Evolutionary conservation across 2,797 vertebrate genomes (phyloP).

Genomic region (Microchirus variegatus): DNA sequence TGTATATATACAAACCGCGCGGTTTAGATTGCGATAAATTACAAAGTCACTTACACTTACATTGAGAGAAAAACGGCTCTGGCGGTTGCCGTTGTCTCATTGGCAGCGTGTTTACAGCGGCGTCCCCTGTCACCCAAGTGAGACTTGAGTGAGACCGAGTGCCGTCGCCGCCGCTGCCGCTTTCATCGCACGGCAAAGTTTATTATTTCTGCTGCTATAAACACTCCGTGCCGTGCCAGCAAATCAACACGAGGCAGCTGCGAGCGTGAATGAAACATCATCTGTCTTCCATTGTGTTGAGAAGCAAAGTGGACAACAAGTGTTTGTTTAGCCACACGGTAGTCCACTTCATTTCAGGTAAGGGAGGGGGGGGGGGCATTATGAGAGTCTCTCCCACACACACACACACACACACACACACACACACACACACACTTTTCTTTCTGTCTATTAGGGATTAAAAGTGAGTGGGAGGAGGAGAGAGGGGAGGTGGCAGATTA

Average conservation of each 20-base stretch:
- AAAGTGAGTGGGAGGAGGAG: slow-evolving; percentile 34
- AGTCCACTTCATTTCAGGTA: slow-evolving; percentile 50
- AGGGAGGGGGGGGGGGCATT: slow-evolving; percentile 47
- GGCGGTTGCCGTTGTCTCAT: slow-evolving; percentile 21
- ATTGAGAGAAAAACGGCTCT: slow-evolving; percentile 63
- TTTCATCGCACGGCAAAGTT: slow-evolving; percentile 46
- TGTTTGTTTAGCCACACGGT: slow-evolving; percentile 59
- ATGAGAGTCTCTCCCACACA: slow-evolving; percentile 34
- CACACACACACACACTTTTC: slow-evolving; percentile 15
- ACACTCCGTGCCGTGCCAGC: slow-evolving; percentile 24
- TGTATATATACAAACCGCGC: slow-evolving; percentile 35
- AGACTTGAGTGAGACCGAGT: slow-evolving; percentile 37
- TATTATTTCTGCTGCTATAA: slow-evolving; percentile 59
- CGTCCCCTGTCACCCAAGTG: slow-evolving; percentile 41
- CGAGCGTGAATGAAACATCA: slow-evolving; percentile 56
- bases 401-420: slow-evolving; percentile 9
- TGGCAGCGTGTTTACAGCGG: slow-evolving; percentile 28
- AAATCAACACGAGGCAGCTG: slow-evolving; percentile 60
- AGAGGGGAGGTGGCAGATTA: slow-evolving; percentile 70
- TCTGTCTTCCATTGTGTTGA: slow-evolving; percentile 62
- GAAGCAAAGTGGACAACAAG: slow-evolving; percentile 66
- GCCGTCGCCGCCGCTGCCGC: no score
- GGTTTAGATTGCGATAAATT: slow-evolving; percentile 58
- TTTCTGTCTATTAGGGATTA: slow-evolving; percentile 72
- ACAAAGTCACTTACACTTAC: slow-evolving; percentile 54